Evolutionary conservation across 1,140 invertebrate species (phyloP).

Genomic region (Leptopilina clavipes): DNA sequence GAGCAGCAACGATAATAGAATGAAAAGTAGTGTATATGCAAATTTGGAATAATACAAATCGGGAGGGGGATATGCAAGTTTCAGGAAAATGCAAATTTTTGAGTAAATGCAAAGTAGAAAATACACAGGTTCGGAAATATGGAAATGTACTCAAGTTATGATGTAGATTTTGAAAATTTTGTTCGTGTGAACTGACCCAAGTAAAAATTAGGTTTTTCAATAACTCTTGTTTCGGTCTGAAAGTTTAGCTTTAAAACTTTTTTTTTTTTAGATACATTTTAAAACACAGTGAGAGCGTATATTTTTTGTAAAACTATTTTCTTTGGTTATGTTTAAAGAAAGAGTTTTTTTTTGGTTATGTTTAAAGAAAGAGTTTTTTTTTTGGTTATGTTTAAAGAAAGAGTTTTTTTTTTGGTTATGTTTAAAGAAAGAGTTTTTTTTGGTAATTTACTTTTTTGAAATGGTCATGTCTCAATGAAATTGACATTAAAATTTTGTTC

Average conservation of each 20-base stretch:
- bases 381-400: too few relatives aligned
- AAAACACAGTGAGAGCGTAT: too few relatives aligned
- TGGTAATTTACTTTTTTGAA: background rate
- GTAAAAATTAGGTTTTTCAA: background rate
- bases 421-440: too few relatives aligned
- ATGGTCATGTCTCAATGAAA: background rate
- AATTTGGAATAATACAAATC: conserved; percentile 33
- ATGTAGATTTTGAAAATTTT: conserved; percentile 11
- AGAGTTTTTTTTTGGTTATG: too few relatives aligned
- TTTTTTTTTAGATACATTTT: too few relatives aligned
- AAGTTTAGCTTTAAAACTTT: too few relatives aligned
- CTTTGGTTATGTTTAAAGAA: too few relatives aligned
- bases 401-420: too few relatives aligned
- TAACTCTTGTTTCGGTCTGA: too few relatives aligned
- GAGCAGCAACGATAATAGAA: background rate
- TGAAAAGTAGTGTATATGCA: conserved; percentile 10
- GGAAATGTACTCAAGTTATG: background rate
- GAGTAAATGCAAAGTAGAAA: background rate
- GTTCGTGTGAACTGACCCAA: background rate
- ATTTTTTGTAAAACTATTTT: too few relatives aligned
- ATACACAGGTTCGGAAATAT: conserved; percentile 31
- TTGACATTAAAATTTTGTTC: conserved; percentile 23
- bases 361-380: too few relatives aligned
- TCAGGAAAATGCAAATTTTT: conserved; percentile 11
- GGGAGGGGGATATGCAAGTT: background rate